These are phyloP conservation scores for Aldabrachelys gigantea DNA, from an alignment of 2,113 vertebrate genomes.

Conservation along the genomic window DNA sequence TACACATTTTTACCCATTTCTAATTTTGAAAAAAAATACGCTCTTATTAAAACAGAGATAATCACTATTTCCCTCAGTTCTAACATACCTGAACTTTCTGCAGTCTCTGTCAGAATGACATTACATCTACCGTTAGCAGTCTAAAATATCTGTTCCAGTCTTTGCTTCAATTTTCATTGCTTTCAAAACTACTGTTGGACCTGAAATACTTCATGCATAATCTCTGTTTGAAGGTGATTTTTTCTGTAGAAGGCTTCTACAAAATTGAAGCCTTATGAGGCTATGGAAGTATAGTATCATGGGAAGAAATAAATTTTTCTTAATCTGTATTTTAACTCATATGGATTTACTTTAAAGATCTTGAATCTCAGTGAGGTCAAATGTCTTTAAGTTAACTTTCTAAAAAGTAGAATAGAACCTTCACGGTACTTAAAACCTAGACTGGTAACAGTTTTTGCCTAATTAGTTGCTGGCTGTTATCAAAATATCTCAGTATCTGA, in stretches of 20 bases:
- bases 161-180: not conserved
- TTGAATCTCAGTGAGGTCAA: not conserved
- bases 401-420: not conserved
- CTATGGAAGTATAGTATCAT: not conserved
- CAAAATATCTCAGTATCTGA: too few species aligned
- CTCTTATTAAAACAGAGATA: not conserved
- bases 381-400: not conserved
- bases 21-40: conserved; percentile 7
- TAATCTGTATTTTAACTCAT: not conserved
- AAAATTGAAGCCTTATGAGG: not conserved
- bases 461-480: not conserved
- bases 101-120: not conserved
- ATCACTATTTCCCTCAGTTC: not conserved
- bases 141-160: not conserved
- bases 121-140: not conserved
- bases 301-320: not conserved
- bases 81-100: not conserved
- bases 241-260: not conserved
- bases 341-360: not conserved
- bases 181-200: not conserved
- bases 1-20: too few species aligned
- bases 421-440: not conserved
- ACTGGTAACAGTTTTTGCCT: not conserved
- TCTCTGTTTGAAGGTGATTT: not conserved
- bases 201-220: not conserved